Evolutionary conservation across 2,888 invertebrate genomes (phyloP), one percentile per base, ranked within the genome.

Genomic region (Serripes groenlandicus): DNA sequence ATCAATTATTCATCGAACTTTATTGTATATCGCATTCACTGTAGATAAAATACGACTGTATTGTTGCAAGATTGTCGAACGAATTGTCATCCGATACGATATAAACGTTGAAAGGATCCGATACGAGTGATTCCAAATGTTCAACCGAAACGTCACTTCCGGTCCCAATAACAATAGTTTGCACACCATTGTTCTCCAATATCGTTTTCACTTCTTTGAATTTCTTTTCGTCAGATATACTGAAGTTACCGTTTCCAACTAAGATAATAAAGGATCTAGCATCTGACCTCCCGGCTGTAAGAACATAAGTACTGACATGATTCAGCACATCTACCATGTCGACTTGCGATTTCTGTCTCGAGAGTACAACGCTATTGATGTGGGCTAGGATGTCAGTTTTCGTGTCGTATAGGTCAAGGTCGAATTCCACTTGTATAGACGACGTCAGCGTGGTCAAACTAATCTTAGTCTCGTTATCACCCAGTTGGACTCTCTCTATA

Each of bases 101-200:
- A 56, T 15, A 56, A 15, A 56, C 56, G n/a, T 56, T 56, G 56
- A 56, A 56, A 9, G 56, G 56, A 56, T 56, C 56, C 5, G 9
- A 9, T 7, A n/a, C n/a, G 23, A 56, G 56, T 56, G 56, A 15
- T 23, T n/a, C n/a, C 7, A 56, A 23, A 5, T 23, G n/a, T 15
- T 56, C 56, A n/a, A n/a, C 7, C 18, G 23, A 15, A 56, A 56
- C 23, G n/a, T 56, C 56, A 56, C 23, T 23, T n/a, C 56, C 56
- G 18, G 56, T 56, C n/a, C 56, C 56, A 56, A 56, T 5, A n/a
- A 56, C 56, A n/a, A 56, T 56, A 7, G 23, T 56, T n/a, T 56
- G n/a, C 9, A 56, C 56, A 15, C 56, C 56, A n/a, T 56, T 23
- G 5, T 5, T 56, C n/a, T 23, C 11, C n/a, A 23, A 56, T 5